Percentiles rank a stretch among this genome's conserved stretches.
Evolutionary conservation across 2,113 vertebrate genomes (phyloP).

Genomic region (Neotragus moschatus): DNA sequence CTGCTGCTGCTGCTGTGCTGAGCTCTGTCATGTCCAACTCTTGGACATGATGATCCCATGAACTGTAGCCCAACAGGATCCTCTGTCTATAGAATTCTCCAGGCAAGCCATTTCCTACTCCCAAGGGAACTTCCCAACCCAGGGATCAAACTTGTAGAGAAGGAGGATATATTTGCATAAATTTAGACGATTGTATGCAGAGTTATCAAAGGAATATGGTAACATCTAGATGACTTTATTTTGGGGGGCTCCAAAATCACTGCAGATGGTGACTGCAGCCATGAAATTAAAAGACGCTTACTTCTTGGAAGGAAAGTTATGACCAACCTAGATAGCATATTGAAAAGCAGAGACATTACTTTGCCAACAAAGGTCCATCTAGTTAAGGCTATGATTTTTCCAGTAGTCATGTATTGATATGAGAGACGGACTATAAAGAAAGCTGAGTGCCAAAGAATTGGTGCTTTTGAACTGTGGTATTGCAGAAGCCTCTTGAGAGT

Average conservation of each 20-base stretch:
- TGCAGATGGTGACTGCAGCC: not conserved
- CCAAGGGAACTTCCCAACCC: not conserved
- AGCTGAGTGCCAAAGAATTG: not conserved
- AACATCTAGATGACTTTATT: not conserved
- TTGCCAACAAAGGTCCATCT: not conserved
- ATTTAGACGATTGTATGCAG: not conserved
- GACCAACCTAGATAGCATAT: not conserved
- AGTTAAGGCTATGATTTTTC: not conserved
- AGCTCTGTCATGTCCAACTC: not conserved
- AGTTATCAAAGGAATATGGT: not conserved
- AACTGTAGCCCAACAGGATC: not conserved
- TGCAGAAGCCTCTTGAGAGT: not conserved
- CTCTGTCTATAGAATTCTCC: not conserved
- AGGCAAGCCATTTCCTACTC: not conserved
- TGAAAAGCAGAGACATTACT: not conserved
- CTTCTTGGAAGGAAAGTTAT: not conserved
- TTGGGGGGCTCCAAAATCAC: not conserved
- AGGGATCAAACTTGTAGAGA: not conserved
- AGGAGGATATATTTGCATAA: not conserved
- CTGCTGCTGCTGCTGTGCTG: not conserved
- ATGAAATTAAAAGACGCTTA: not conserved
- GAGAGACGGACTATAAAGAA: not conserved
- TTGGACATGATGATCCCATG: rapidly evolving
- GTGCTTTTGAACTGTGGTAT: not conserved
- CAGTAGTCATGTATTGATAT: not conserved